Conservation (phyloP, 1,140 invertebrate species). For the Sminthurinus signatus region DNA sequence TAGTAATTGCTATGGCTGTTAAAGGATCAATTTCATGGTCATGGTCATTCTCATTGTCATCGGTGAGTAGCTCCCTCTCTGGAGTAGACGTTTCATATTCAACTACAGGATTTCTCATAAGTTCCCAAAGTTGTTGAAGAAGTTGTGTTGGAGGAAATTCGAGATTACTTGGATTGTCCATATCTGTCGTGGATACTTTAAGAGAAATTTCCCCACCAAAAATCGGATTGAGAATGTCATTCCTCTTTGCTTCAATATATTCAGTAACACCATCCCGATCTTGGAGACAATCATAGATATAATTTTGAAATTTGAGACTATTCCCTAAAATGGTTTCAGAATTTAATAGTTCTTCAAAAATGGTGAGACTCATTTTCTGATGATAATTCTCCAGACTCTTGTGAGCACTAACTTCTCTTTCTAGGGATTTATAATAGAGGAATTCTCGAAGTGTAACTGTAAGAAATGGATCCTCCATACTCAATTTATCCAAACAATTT, state of each 20-base stretch:
- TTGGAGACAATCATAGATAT: constrained; percentile 9
- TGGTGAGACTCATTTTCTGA: constrained; percentile 15
- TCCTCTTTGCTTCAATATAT: constrained; percentile 2
- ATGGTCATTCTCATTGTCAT: not conserved
- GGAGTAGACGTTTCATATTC: not conserved
- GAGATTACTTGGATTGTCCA: not conserved
- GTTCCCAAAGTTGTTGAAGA: not conserved
- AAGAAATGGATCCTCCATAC: constrained; percentile 29
- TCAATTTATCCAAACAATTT: constrained; percentile 14
- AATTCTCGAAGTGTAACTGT: constrained; percentile 29
- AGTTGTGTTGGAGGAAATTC: constrained; percentile 1
- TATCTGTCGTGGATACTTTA: not conserved
- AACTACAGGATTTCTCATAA: constrained; percentile 6
- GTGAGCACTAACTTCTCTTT: constrained; percentile 15
- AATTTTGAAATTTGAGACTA: constrained; percentile 10
- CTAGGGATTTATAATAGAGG: constrained; percentile 21
- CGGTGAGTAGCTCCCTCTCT: no score
- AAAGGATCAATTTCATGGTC: not conserved
- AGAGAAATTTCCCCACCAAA: constrained; percentile 6
- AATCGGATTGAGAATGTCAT: constrained; percentile 1
- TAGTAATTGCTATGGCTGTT: not conserved
- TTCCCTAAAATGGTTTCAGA: constrained; percentile 9
- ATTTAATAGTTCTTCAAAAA: constrained; percentile 17
- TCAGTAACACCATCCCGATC: constrained; percentile 2
- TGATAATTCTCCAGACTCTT: constrained; percentile 21